These are phyloP conservation scores for Drosophila phalerata DNA, from an alignment of 2,888 invertebrate genomes.

Conservation along the genomic window DNA sequence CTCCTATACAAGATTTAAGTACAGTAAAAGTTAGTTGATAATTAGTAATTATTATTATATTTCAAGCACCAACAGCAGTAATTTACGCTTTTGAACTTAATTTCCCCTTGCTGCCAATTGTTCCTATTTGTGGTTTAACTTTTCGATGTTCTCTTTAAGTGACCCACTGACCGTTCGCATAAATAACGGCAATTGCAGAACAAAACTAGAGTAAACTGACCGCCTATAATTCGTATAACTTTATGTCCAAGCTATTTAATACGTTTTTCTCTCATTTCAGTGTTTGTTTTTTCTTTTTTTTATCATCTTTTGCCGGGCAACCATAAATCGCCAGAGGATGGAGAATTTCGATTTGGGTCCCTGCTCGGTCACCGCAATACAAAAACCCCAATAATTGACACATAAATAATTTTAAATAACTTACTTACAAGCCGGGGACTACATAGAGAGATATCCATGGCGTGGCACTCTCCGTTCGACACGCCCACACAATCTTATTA, in stretches of 20 bases:
- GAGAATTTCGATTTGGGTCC: conserved; percentile 47
- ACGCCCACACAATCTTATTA: conserved; percentile 76
- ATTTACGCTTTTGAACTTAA: neutral
- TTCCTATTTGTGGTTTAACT: neutral
- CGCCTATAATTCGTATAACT: conserved; percentile 44
- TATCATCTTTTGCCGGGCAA: neutral
- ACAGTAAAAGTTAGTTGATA: neutral
- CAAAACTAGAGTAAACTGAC: conserved; percentile 31
- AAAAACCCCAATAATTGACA: conserved; percentile 68
- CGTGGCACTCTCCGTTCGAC: conserved; percentile 15
- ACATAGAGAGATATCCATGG: conserved; percentile 27
- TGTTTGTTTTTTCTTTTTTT: neutral
- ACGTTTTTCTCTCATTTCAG: conserved; percentile 4
- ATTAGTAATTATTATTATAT: neutral
- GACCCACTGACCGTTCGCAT: conserved; percentile 25
- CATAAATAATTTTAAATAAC: conserved; percentile 77
- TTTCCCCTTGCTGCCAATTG: neutral
- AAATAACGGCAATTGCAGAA: conserved; percentile 48
- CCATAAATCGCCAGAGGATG: conserved; percentile 41
- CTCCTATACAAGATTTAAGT: neutral
- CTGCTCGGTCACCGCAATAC: conserved; percentile 20
- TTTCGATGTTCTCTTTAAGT: neutral
- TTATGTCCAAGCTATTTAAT: conserved; percentile 46
- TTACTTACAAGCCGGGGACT: conserved; percentile 43
- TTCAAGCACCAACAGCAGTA: neutral